A percentile compares a stretch with the other conserved stretches of the same genome.
These are phyloP conservation scores for Emydoidea blandingii DNA, from an alignment of 2,797 vertebrate genomes.

Conservation along the genomic window DNA sequence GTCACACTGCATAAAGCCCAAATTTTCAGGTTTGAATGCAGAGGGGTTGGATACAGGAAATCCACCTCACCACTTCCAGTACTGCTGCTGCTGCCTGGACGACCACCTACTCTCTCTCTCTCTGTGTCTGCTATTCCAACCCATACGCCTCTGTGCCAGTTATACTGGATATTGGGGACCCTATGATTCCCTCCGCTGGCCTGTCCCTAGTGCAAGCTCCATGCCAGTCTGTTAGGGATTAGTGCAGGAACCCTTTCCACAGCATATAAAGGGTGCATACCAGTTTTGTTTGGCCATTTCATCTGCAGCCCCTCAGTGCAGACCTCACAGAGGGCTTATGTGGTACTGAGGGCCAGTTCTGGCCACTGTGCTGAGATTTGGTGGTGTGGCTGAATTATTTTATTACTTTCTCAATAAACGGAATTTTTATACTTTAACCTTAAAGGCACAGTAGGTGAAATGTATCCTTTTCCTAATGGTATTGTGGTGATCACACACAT, in stretches of 20 bases:
- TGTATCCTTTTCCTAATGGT: not conserved
- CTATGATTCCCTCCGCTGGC: not conserved
- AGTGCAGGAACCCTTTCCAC: not conserved
- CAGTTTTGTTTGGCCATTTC: not conserved
- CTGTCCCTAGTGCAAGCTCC: not conserved
- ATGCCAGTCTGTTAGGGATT: not conserved
- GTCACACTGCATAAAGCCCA: not conserved
- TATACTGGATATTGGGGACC: not conserved
- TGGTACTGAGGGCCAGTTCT: not conserved
- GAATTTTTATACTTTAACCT: not conserved
- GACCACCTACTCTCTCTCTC: not conserved
- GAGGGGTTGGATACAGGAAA: not conserved
- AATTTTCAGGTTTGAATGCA: not conserved
- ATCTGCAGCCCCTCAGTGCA: not conserved
- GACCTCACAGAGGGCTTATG: not conserved
- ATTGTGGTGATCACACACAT: not conserved
- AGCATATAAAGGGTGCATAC: not conserved
- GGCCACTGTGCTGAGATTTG: not conserved
- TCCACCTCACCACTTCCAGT: not conserved
- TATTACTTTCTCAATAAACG: not conserved
- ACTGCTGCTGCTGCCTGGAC: not conserved
- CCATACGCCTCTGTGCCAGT: not conserved
- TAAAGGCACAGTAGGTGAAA: not conserved
- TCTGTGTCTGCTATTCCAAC: not conserved
- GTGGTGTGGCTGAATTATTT: not conserved